phyloP scores from a whole-genome alignment of 2,888 invertebrate species.

The Xanthostigma xanthostigma region DNA sequence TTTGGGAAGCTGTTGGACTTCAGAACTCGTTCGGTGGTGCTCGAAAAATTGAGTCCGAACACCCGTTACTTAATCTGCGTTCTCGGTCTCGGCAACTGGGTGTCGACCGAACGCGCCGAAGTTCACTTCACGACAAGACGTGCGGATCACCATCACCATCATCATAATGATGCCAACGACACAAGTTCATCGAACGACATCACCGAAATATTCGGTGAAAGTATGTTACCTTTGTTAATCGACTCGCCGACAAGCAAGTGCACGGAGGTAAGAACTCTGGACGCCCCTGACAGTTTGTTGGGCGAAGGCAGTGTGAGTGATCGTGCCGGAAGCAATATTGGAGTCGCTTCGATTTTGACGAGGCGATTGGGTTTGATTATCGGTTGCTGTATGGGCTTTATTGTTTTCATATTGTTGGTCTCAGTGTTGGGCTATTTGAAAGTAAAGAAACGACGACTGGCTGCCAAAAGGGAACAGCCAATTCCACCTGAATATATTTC shows the following conservation, averaged over 20 bases:
- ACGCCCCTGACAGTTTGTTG: slow-evolving; percentile 35
- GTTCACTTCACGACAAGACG: slow-evolving; percentile 5
- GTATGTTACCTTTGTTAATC: slow-evolving; percentile 38
- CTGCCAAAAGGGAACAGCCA: slow-evolving; percentile 55
- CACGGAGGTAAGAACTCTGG: slow-evolving; percentile 58
- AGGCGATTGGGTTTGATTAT: slow-evolving; percentile 71
- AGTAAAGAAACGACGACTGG: slow-evolving; percentile 65
- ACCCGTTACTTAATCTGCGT: slow-evolving; percentile 78
- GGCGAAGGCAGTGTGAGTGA: slow-evolving; percentile 13
- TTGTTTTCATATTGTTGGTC: slow-evolving; percentile 70
- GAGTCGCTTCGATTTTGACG: slow-evolving; percentile 61
- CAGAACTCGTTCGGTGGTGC: slow-evolving; percentile 54
- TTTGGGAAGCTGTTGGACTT: slow-evolving; percentile 62
- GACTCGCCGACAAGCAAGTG: slow-evolving; percentile 65
- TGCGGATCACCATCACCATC: slow-evolving; percentile 14
- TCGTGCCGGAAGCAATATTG: slow-evolving; percentile 30
- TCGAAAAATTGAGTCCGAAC: slow-evolving; percentile 60
- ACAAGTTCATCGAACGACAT: slow-evolving; percentile 22
- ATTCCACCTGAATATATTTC: slow-evolving; percentile 70
- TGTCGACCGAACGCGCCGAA: slow-evolving; percentile 34
- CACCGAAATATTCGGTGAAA: slow-evolving; percentile 36
- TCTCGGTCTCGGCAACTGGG: slow-evolving; percentile 68
- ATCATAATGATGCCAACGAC: slow-evolving; percentile 13
- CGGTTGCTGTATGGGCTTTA: slow-evolving; percentile 72
- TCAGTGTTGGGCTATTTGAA: slow-evolving; percentile 75